These are phyloP conservation scores for Plecturocebus donacophilus DNA, from an alignment of 2,113 vertebrate species.

Conservation along the genomic window DNA sequence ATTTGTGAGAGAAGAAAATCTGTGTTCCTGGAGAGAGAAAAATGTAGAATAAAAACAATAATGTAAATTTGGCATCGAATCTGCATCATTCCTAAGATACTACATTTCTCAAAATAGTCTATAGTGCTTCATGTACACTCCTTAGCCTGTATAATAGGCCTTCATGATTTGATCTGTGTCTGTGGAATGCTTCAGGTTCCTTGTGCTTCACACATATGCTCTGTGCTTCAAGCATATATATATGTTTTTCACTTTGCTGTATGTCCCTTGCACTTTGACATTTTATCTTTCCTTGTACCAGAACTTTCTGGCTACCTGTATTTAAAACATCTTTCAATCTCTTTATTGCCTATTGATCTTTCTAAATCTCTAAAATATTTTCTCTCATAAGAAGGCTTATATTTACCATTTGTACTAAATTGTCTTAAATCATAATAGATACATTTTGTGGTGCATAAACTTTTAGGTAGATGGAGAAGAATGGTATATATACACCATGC, in stretches of 20 bases:
- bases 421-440: background rate
- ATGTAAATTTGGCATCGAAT: background rate
- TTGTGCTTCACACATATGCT: background rate
- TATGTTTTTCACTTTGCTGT: background rate
- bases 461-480: constrained; percentile 26
- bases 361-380: background rate
- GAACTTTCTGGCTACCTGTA: background rate
- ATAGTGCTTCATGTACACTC: background rate
- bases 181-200: background rate
- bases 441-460: background rate
- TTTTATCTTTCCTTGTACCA: background rate
- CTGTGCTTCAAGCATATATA: background rate
- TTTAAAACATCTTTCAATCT: background rate
- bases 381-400: background rate
- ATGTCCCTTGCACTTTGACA: background rate
- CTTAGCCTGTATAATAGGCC: background rate
- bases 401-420: background rate
- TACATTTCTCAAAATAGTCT: background rate
- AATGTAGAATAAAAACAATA: background rate
- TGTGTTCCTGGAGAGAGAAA: background rate
- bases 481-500: background rate
- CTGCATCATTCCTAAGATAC: background rate
- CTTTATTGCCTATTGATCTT: background rate
- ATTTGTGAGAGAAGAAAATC: constrained; percentile 28
- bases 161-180: background rate